phyloP scores from a whole-genome alignment of 2,888 invertebrate genomes.

The Automeris io region DNA sequence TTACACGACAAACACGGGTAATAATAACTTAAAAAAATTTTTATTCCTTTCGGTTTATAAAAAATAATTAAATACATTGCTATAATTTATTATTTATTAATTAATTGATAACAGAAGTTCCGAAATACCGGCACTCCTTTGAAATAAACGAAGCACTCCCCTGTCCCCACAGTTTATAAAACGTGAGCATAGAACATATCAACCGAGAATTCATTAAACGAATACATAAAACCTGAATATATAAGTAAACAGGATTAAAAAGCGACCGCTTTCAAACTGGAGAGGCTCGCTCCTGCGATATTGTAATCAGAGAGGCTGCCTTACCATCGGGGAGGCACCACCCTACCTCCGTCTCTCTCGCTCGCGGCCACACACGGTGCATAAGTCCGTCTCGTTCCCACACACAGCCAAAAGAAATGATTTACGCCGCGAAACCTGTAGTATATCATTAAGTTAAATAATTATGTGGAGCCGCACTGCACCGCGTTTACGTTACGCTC shows the following conservation, averaged over 20 bases:
- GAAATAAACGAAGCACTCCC: background rate
- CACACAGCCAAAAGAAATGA: slow-evolving; percentile 52
- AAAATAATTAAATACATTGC: too few relatives aligned
- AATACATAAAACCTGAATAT: slow-evolving; percentile 28
- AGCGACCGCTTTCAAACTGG: slow-evolving; percentile 40
- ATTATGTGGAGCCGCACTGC: slow-evolving; percentile 38
- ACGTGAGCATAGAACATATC: background rate
- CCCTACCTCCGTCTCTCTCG: slow-evolving; percentile 31
- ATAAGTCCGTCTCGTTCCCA: slow-evolving; percentile 27
- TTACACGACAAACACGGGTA: too few relatives aligned
- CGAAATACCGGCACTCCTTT: too few relatives aligned
- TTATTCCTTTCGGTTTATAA: too few relatives aligned
- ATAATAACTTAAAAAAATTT: too few relatives aligned
- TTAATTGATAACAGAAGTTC: too few relatives aligned
- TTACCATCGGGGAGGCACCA: slow-evolving; percentile 39
- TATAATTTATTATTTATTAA: too few relatives aligned
- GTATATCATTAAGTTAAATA: slow-evolving; percentile 74
- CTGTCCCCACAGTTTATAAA: background rate
- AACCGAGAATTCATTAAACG: slow-evolving; percentile 8
- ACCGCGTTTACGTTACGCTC: slow-evolving; percentile 26
- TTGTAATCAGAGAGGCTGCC: slow-evolving; percentile 31
- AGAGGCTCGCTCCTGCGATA: slow-evolving; percentile 36
- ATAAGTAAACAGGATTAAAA: slow-evolving; percentile 61
- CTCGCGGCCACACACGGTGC: slow-evolving; percentile 8
- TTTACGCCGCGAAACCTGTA: slow-evolving; percentile 61